These are phyloP conservation scores for Chrysotoxum bicinctum DNA, from an alignment of 2,888 invertebrate genomes.

Conservation along the genomic window DNA sequence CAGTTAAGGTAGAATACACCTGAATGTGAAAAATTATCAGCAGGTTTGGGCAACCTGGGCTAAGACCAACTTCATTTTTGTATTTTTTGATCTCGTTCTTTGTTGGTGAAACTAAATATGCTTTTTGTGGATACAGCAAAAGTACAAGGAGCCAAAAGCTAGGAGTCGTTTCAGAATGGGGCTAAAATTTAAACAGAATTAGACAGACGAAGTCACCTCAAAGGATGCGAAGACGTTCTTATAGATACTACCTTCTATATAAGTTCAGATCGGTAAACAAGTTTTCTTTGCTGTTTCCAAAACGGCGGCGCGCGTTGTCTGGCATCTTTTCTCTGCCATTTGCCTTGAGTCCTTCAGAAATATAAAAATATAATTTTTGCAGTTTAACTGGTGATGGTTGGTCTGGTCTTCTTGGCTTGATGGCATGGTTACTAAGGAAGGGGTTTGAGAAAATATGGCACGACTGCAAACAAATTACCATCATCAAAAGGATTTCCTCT, in stretches of 20 bases:
- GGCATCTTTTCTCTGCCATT: conserved; percentile 3
- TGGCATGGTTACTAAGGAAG: background rate
- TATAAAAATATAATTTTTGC: background rate
- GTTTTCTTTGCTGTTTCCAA: background rate
- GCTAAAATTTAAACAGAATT: conserved; percentile 49
- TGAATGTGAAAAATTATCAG: too few relatives aligned
- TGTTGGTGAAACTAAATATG: background rate
- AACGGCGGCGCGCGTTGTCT: background rate
- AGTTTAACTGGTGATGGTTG: conserved; percentile 62
- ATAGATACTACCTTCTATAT: background rate
- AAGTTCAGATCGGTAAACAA: conserved; percentile 25
- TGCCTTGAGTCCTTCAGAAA: conserved; percentile 26
- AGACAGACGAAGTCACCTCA: conserved; percentile 49
- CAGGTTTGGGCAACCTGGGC: too few relatives aligned
- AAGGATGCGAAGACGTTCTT: conserved; percentile 17
- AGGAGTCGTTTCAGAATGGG: too few relatives aligned
- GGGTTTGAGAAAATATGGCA: background rate
- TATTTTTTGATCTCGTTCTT: background rate
- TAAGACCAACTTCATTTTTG: background rate
- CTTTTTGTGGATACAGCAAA: background rate
- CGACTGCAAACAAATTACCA: conserved; percentile 67
- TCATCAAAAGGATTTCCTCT: conserved; percentile 70
- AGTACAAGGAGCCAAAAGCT: background rate
- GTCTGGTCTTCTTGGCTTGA: background rate
- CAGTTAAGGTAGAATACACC: too few relatives aligned